Conservation (phyloP, 2,888 invertebrate genomes). For the Schizaphis graminum region DNA sequence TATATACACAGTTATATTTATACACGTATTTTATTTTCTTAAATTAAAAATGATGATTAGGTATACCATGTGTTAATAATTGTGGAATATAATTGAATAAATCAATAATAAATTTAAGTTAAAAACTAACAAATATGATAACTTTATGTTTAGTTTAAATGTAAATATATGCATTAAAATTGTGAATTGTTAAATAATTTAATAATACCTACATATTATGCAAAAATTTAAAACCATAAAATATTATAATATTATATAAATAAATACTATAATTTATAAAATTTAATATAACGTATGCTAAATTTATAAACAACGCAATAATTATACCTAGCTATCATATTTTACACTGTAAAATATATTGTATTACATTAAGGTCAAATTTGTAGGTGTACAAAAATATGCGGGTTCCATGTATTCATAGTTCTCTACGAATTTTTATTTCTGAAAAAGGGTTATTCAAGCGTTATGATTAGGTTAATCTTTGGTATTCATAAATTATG, state of each 20-base stretch:
- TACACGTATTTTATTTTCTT: neutral
- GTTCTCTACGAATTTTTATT: neutral
- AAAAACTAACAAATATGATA: neutral
- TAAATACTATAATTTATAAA: neutral
- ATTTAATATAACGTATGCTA: neutral
- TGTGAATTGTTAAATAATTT: neutral
- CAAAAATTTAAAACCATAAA: neutral
- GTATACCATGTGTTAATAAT: neutral
- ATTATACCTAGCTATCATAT: neutral
- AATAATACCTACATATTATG: neutral
- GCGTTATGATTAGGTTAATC: conserved; percentile 39
- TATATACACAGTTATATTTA: neutral
- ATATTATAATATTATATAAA: neutral
- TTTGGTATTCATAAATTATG: conserved; percentile 45
- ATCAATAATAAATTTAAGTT: too few species aligned
- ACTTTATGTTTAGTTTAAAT: neutral
- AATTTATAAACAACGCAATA: neutral
- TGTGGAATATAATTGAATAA: too few species aligned
- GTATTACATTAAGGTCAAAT: conserved; percentile 22
- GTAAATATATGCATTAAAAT: neutral
- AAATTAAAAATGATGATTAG: neutral
- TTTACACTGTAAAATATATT: neutral
- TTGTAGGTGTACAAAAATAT: conserved; percentile 23
- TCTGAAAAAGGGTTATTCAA: conserved; percentile 24
- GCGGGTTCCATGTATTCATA: conserved; percentile 24